phyloP scores from a whole-genome alignment of 2,888 invertebrate genomes.

The Microctonus aethiopoides region DNA sequence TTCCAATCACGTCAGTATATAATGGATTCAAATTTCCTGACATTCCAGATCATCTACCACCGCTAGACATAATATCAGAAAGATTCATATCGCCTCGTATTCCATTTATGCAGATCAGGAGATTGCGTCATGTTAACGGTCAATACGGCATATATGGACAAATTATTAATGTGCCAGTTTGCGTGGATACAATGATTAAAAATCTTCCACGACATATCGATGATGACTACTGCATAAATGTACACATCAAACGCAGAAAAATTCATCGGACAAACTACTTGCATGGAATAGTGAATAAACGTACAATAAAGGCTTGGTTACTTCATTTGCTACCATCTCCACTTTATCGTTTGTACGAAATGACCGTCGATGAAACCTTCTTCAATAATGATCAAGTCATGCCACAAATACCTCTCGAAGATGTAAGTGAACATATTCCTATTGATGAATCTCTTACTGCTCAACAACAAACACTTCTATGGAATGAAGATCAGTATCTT shows the following conservation, averaged over 20 bases:
- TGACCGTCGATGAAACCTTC: constrained; percentile 1
- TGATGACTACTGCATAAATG: constrained; percentile 48
- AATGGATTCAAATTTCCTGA: constrained; percentile 47
- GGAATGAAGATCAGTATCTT: constrained; percentile 41
- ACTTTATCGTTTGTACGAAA: too few species aligned
- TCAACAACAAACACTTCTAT: constrained; percentile 44
- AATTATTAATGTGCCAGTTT: constrained; percentile 51
- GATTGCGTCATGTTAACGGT: constrained; percentile 46
- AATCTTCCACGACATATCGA: constrained; percentile 44
- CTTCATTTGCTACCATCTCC: constrained; percentile 27
- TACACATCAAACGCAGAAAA: constrained; percentile 45
- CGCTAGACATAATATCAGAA: constrained; percentile 43
- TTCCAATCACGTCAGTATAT: constrained; percentile 34
- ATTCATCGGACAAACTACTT: constrained; percentile 46
- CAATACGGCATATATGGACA: constrained; percentile 49
- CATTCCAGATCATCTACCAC: constrained; percentile 37
- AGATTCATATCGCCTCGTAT: too few species aligned
- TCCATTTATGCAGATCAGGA: constrained; percentile 50
- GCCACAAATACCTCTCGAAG: constrained; percentile 14
- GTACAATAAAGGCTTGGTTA: constrained; percentile 45
- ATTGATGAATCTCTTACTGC: constrained; percentile 44
- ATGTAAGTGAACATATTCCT: constrained; percentile 35
- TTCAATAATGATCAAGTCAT: constrained; percentile 16
- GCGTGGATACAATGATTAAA: constrained; percentile 47
- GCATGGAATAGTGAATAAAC: constrained; percentile 42